phyloP scores from a whole-genome alignment of 2,888 invertebrate genomes.

The Philhelius pedissequus region DNA sequence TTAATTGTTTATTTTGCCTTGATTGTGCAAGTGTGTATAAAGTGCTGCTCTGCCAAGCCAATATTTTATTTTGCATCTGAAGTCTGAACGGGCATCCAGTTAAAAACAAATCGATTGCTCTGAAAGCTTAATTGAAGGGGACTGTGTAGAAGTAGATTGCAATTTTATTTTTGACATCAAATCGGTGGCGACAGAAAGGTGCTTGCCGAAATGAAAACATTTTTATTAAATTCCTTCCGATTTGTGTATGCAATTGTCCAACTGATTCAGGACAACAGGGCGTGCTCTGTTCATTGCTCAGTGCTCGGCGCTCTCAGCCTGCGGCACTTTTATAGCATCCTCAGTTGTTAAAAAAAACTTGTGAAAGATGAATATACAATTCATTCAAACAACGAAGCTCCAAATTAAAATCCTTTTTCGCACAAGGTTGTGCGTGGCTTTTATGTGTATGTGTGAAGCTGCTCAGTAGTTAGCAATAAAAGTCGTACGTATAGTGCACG shows the following conservation, averaged over 20 bases:
- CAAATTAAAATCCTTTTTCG: constrained; percentile 34
- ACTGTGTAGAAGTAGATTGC: not conserved
- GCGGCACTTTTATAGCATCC: not conserved
- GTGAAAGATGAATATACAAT: not conserved
- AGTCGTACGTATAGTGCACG: no score
- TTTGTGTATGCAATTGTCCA: not conserved
- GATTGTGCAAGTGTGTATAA: not conserved
- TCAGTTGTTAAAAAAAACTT: not conserved
- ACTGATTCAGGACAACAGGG: not conserved
- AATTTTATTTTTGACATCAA: not conserved
- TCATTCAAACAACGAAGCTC: not conserved
- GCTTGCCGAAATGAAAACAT: not conserved
- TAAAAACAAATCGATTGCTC: not conserved
- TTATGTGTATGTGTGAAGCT: not conserved
- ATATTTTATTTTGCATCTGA: not conserved
- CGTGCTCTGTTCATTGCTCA: no score
- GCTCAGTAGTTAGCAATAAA: not conserved
- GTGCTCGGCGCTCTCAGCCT: not conserved
- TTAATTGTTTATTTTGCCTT: not conserved
- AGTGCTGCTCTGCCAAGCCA: not conserved
- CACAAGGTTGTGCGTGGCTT: not conserved
- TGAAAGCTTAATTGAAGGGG: not conserved
- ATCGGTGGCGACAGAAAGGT: constrained; percentile 7
- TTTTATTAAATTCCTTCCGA: constrained; percentile 12
- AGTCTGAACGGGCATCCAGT: not conserved